phyloP scores from a whole-genome alignment of 2,113 vertebrate species.

The Poicephalus meyeri region DNA sequence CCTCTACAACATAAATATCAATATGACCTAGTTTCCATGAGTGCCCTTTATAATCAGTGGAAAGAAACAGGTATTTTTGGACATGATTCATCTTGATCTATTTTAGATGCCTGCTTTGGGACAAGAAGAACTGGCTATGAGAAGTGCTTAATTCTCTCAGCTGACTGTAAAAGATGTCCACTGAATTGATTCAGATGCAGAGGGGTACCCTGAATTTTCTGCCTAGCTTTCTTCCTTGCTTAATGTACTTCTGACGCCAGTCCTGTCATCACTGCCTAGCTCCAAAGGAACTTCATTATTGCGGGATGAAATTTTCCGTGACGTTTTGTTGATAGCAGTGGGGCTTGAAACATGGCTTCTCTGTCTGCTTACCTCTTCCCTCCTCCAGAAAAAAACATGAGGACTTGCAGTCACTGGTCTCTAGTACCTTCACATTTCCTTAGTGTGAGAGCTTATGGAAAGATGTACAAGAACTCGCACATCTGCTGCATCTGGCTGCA shows the following conservation, averaged over 20 bases:
- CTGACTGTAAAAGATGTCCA: background rate
- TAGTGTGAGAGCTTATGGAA: background rate
- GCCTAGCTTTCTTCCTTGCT: background rate
- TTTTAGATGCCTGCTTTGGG: constrained; percentile 23
- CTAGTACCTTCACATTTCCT: background rate
- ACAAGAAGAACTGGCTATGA: background rate
- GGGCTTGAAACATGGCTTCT: background rate
- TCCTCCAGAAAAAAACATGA: background rate
- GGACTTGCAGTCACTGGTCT: background rate
- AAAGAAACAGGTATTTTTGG: constrained; percentile 27
- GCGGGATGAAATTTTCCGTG: background rate
- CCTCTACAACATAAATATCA: background rate
- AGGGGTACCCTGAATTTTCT: background rate
- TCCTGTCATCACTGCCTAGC: background rate
- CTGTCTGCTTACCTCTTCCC: background rate
- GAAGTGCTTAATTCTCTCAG: background rate
- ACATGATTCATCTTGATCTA: constrained; percentile 26
- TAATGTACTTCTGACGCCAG: background rate
- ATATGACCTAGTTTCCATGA: background rate
- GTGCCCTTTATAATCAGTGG: background rate
- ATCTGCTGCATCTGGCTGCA: background rate
- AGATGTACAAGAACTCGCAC: background rate
- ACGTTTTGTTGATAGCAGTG: background rate
- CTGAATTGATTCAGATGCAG: background rate
- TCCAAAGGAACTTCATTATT: background rate